Evolutionary conservation across 1,140 invertebrate genomes (phyloP), one percentile per base, ranked within the genome.

Genomic region (Nasonia longicornis): DNA sequence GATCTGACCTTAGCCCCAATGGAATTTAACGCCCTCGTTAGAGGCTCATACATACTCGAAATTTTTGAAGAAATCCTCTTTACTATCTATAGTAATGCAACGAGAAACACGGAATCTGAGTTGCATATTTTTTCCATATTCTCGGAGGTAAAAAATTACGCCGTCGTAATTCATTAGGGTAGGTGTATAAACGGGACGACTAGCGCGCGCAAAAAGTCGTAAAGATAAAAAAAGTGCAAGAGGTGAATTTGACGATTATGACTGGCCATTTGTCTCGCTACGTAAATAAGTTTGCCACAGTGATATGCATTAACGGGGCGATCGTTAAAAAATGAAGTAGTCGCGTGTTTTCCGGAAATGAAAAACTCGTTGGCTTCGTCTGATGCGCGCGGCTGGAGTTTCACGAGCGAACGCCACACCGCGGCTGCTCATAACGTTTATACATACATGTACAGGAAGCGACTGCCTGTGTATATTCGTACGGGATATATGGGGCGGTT

Each of bases 1-100:
- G 20, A 14, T 1, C 3, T 35, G 38, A 74, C 78, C 78, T 80
- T 80, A 74, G 78, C 63, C 71, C 26, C 71, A 38, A 74, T 74
- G 58, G 66, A 10, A 31, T 70, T 71, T 58, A 58, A 58, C 52
- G 52, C 52, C 52, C 20, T n/a, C 52, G 52, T 58, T 58, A 58
- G 52, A 58, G 69, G 70, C 10, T 35, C n/a, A 73, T 73, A 11
- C 1, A 12, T 14, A n/a, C 35, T 66, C 11, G 4, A 64, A 74
- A 73, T 22, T 64, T 64, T 26, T 26, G 0, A 64, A 48, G 45
- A 48, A 48, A 48, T 10, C 10, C 45, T 48, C 3, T 16, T 14
- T 16, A 14, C 14, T 48, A 12, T 48, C 10, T 16, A 42, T 11
- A 42, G 3, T 7, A 10, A 42, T 7, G 10, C 7, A 8, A 42